Base-by-base conservation (phyloP, 2,797 vertebrate genomes). In the Anguilla megastoma region DNA sequence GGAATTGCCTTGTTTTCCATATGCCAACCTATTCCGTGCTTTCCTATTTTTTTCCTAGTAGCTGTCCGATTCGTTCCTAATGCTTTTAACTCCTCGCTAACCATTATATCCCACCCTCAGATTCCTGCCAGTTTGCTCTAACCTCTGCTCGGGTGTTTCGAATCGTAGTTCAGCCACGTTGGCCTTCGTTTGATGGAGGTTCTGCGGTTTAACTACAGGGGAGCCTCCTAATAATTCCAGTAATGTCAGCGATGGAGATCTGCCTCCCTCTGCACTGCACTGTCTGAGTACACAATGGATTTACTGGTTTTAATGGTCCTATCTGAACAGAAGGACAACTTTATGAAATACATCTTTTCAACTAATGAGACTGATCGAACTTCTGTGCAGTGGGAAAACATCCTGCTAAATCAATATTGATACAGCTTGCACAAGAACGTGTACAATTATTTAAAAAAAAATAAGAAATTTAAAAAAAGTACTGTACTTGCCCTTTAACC, bases 1-100 rank as follows among this genome's bases (percentile, higher is more conserved):
- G 92, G 92, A 91, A 90, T 86, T 90, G 84, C 66, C 89, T 85
- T 87, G 95, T 82, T 86, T 82, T 89, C 86, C 30, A 18, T 16
- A 74, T 80, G 86, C 85, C 54, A 36, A 71, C 86, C 2, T 60
- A 33, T 58, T 84, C 24, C 2, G 2, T 33, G n/a, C 30, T 63
- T 24, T 30, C 66, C 66, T 71, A 0, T 27, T 76, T 41, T 14
- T 74, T 74, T 33, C 14, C 74, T 79, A 41, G 74, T 21, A 6
- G 74, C 74, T 18, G 74, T 41, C 33, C 41, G 74, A 79, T 45
- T 79, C 12, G 6, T 21, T 4, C 5, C 33, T 7, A 79, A 79
- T 41, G 3, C 7, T 45, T 33, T 41, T 33, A 76, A 41, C 71
- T 76, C 16, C 36, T 45, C 33, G 6, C 74, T 41, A 79, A 79